Percentiles rank a stretch among this genome's conserved stretches.
Conservation (phyloP, 2,888 invertebrate genomes). For the Drosophila maculinotata region DNA sequence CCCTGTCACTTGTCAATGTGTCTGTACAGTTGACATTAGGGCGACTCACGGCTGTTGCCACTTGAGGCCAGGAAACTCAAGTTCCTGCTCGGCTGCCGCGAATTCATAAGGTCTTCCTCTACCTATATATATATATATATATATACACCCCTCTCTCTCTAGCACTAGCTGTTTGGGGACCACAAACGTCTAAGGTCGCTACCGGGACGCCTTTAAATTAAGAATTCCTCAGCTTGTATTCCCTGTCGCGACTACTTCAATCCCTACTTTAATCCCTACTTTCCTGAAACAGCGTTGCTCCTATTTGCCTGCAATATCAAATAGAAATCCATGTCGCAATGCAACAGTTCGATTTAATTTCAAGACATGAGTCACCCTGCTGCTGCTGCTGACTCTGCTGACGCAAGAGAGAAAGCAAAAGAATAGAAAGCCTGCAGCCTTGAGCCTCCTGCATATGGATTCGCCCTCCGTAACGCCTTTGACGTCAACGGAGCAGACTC, state of each 20-base stretch:
- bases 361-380: conserved; percentile 32
- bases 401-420: conserved; percentile 1
- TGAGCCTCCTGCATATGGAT: conserved; percentile 54
- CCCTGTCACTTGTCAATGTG: conserved; percentile 53
- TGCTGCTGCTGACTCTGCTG: background rate
- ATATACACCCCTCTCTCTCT: no score
- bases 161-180: no score
- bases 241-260: no score
- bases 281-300: no score
- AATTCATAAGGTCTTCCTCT: no score
- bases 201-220: no score
- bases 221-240: background rate
- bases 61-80: background rate
- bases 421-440: conserved; percentile 23
- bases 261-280: no score
- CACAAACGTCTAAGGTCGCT: no score
- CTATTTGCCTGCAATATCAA: background rate
- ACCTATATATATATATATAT: no score
- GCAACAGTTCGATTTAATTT: background rate
- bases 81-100: conserved; percentile 1
- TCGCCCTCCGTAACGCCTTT: conserved; percentile 39
- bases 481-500: conserved; percentile 53
- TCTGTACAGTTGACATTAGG: conserved; percentile 46
- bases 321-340: background rate
- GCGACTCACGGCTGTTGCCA: conserved; percentile 37